Conservation (phyloP, 2,888 invertebrate species). For the Leptogaster cylindrica region DNA sequence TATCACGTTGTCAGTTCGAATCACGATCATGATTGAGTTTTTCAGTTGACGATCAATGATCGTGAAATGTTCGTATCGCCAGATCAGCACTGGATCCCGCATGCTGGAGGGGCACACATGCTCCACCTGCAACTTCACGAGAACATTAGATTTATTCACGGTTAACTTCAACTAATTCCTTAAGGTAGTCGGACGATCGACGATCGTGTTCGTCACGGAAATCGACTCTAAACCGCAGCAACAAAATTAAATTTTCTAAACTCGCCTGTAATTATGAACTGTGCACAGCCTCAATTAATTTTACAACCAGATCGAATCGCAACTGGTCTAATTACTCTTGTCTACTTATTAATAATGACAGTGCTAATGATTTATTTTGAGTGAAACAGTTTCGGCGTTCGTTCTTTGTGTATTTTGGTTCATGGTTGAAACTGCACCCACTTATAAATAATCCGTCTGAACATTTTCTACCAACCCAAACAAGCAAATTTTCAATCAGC, state of each 20-base stretch:
- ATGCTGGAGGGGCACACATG: constrained; percentile 10
- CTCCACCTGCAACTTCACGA: neutral
- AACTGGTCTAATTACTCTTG: no score
- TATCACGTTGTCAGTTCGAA: constrained; percentile 32
- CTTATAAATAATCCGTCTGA: no score
- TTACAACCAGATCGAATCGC: neutral
- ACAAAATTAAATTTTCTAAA: neutral
- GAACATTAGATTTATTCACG: neutral
- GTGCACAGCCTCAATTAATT: constrained; percentile 21
- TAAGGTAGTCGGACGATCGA: constrained; percentile 11
- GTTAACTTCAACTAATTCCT: neutral
- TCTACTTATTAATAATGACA: neutral
- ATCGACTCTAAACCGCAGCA: neutral
- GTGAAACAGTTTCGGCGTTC: neutral
- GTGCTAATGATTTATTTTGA: neutral
- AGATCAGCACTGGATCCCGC: constrained; percentile 10
- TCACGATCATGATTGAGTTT: constrained; percentile 41
- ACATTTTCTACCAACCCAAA: no score
- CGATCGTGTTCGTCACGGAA: neutral
- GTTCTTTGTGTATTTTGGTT: no score
- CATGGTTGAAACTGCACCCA: no score
- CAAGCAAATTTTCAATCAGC: no score
- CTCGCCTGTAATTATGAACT: constrained; percentile 14
- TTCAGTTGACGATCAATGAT: constrained; percentile 29
- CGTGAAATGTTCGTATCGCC: constrained; percentile 25